phyloP scores from a whole-genome alignment of 2,113 vertebrate species.

The Amphiprion percula region DNA sequence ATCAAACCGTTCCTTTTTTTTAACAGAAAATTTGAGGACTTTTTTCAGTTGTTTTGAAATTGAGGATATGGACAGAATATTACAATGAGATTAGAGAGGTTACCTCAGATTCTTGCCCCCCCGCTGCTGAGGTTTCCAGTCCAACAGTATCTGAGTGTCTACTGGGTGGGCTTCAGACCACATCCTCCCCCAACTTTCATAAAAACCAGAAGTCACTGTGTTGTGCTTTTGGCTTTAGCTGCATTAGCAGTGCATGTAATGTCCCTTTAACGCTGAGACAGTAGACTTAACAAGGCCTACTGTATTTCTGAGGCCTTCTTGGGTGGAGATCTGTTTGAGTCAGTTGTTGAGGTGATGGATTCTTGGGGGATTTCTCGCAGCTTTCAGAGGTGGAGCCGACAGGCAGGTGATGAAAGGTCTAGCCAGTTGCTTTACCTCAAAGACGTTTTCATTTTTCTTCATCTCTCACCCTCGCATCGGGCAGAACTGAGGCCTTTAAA shows the following conservation, averaged over 20 bases:
- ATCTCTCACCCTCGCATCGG: constrained; percentile 33
- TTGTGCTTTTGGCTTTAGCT: constrained; percentile 20
- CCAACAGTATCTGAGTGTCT: constrained; percentile 6
- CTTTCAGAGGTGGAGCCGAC: constrained; percentile 46
- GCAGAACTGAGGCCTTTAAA: constrained; percentile 45
- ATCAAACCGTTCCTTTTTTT: not conserved
- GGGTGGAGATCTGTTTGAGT: constrained; percentile 50
- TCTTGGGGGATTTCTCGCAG: constrained; percentile 41
- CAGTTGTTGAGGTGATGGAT: constrained; percentile 59
- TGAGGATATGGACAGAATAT: not conserved
- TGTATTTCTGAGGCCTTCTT: constrained; percentile 21
- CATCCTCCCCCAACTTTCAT: constrained; percentile 21
- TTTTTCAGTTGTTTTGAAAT: constrained; percentile 8
- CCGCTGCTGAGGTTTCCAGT: constrained; percentile 15
- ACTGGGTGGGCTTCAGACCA: constrained; percentile 61
- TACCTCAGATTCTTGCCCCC: constrained; percentile 14
- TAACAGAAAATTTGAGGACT: not conserved
- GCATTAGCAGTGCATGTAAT: not conserved
- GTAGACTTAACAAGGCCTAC: constrained; percentile 21
- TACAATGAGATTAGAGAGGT: not conserved
- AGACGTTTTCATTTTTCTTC: constrained; percentile 64
- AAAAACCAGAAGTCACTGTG: constrained; percentile 33
- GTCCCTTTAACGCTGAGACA: constrained; percentile 23
- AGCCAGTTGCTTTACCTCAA: constrained; percentile 47
- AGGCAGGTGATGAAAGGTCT: constrained; percentile 65